Base-by-base conservation (phyloP, 2,797 vertebrate species). In the Poecile montanus region DNA sequence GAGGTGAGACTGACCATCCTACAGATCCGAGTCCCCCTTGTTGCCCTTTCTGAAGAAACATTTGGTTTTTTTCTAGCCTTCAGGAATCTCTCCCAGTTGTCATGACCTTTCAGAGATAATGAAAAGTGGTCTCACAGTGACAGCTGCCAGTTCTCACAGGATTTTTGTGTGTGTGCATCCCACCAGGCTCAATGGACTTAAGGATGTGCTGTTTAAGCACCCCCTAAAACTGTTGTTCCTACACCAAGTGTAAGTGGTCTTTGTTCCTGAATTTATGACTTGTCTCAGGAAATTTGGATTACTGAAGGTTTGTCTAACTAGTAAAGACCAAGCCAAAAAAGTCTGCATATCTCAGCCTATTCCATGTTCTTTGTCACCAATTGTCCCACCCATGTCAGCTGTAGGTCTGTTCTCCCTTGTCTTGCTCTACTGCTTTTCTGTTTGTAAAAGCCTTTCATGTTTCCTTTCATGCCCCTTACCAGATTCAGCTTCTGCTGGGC, bases 11-110 rank as follows among this genome's bases (percentile, higher is more conserved):
- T 68, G 26, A 63, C 13, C 17, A 80, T 11, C 22, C 29, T 61
- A 56, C 14, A 51, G 30, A n/a, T 60, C 12, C 0, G 1, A 54
- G 5, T 27, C 8, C 9, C 7, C 6, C 5, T 72, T 58, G 44
- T 47, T 80, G 45, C 40, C 20, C 23, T 42, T 92, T 15, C 40
- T 36, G 32, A 72, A 68, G n/a, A 36, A 67, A 58, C 8, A 34
- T 48, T 58, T 87, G 7, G 2, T n/a, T 48, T 79, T 79, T 38
- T 63, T 72, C 29, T 17, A n/a, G 40, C 72, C 50, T 76, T 80
- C 36, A 70, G 25, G 16, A 14, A 34, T 62, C 25, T 34, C 57
- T 70, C 7, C 14, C 11, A 30, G 12, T 42, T 77, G 21, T 34
- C 34, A 34, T 17, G 25, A 56, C 9, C 9, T 40, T 54, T 42